Conservation (phyloP, 2,797 vertebrate genomes). For the Okamejei kenojei region DNA sequence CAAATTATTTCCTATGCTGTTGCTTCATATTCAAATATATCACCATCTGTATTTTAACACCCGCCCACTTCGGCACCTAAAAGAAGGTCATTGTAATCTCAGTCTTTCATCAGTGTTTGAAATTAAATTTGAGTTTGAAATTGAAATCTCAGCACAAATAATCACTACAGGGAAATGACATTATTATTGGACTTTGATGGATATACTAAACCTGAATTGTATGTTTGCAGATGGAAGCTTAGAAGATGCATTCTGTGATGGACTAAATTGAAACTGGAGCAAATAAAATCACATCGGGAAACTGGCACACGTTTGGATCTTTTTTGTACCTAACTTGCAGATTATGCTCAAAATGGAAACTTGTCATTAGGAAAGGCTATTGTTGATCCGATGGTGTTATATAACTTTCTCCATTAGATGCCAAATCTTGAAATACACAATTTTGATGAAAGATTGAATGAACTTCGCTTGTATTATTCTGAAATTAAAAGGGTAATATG, state of each 20-base stretch:
- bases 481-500: not conserved
- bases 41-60: not conserved
- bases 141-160: conserved; percentile 19
- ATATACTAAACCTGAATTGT: not conserved
- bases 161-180: not conserved
- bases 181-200: not conserved
- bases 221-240: not conserved
- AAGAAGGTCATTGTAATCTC: not conserved
- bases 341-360: not conserved
- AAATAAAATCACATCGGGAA: not conserved
- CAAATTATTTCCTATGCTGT: not conserved
- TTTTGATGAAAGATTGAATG: not conserved
- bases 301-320: not conserved
- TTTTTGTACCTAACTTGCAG: not conserved
- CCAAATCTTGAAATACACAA: not conserved
- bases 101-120: conserved; percentile 7
- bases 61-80: not conserved
- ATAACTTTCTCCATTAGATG: not conserved
- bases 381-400: too few species aligned
- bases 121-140: conserved; percentile 10
- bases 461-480: not conserved
- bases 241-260: not conserved
- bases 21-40: not conserved
- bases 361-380: not conserved
- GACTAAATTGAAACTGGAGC: not conserved